Percentiles rank a stretch among this genome's conserved stretches.
Conservation (phyloP, 2,888 invertebrate genomes). For the Amblyjoppa proteus region DNA sequence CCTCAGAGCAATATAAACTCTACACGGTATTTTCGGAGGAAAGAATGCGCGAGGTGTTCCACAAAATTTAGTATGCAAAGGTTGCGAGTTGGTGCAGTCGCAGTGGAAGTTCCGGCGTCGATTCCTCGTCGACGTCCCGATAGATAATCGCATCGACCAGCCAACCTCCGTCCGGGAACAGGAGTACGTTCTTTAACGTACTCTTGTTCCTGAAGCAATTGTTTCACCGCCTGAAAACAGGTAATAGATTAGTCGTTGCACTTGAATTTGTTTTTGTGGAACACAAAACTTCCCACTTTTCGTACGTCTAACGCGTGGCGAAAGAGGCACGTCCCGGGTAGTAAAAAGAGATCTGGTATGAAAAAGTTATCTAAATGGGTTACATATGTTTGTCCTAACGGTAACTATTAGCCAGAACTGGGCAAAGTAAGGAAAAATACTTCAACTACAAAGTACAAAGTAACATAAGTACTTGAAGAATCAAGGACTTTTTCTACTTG, state of each 20-base stretch:
- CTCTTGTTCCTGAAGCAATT: slow-evolving; percentile 86
- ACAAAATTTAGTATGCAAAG: slow-evolving; percentile 93
- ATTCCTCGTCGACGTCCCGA: slow-evolving; percentile 84
- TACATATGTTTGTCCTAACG: too few species aligned
- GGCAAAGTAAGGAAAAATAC: too few species aligned
- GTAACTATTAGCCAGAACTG: too few species aligned
- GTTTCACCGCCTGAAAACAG: slow-evolving; percentile 89
- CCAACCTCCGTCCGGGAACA: slow-evolving; percentile 97
- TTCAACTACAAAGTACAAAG: too few species aligned
- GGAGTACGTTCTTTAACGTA: slow-evolving; percentile 88
- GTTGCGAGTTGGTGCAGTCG: slow-evolving; percentile 90
- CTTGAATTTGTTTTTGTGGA: slow-evolving; percentile 2
- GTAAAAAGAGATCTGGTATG: too few species aligned
- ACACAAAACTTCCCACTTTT: too few species aligned
- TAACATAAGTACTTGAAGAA: too few species aligned
- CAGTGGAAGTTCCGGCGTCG: slow-evolving; percentile 85
- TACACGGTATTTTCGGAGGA: slow-evolving; percentile 93
- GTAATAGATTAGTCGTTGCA: slow-evolving; percentile 50
- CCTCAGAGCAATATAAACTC: slow-evolving; percentile 91
- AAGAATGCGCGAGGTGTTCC: slow-evolving; percentile 91
- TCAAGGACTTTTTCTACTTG: too few species aligned
- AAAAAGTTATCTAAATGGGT: too few species aligned
- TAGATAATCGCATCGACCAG: slow-evolving; percentile 89
- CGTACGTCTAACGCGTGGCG: too few species aligned
- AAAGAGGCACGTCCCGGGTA: too few species aligned